These are phyloP conservation scores for Incurvaria masculella DNA, from an alignment of 2,888 invertebrate genomes.

Conservation along the genomic window DNA sequence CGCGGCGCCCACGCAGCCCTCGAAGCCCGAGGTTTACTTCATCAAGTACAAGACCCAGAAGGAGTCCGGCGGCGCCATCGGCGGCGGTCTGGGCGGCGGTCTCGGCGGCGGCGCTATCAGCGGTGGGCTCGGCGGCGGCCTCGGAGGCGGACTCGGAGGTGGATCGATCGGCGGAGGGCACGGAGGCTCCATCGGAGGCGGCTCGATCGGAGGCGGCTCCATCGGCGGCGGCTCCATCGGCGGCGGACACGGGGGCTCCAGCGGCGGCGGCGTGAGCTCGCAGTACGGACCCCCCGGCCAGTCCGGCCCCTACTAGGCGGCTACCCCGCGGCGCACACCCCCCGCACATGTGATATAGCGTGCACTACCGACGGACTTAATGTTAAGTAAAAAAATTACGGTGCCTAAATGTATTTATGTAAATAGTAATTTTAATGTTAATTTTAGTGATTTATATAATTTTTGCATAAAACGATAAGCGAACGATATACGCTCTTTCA, in stretches of 20 bases:
- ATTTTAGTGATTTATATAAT: constrained; percentile 52
- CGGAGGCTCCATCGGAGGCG: constrained; percentile 20
- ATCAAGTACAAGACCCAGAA: constrained; percentile 79
- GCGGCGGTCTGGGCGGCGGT: constrained; percentile 21
- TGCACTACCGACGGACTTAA: constrained; percentile 50
- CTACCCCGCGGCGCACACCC: constrained; percentile 24
- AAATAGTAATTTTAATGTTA: constrained; percentile 57
- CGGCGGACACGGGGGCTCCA: constrained; percentile 17
- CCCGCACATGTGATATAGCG: constrained; percentile 46
- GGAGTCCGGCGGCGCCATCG: constrained; percentile 33
- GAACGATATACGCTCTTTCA: constrained; percentile 15
- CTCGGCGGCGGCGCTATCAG: constrained; percentile 22
- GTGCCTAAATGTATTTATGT: constrained; percentile 59
- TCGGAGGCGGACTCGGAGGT: constrained; percentile 23
- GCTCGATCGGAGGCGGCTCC: constrained; percentile 18
- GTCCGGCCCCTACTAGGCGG: constrained; percentile 64
- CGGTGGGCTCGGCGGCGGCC: constrained; percentile 18
- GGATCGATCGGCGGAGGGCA: constrained; percentile 15
- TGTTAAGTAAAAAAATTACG: constrained; percentile 56
- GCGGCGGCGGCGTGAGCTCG: constrained; percentile 43
- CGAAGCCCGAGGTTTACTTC: constrained; percentile 82
- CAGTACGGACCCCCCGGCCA: constrained; percentile 65
- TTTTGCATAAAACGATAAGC: constrained; percentile 44
- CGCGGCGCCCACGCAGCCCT: constrained; percentile 69
- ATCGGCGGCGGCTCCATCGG: constrained; percentile 14